These are phyloP conservation scores for Aphaenogaster ashmeadi DNA, from an alignment of 1,140 invertebrate genomes.

Conservation along the genomic window DNA sequence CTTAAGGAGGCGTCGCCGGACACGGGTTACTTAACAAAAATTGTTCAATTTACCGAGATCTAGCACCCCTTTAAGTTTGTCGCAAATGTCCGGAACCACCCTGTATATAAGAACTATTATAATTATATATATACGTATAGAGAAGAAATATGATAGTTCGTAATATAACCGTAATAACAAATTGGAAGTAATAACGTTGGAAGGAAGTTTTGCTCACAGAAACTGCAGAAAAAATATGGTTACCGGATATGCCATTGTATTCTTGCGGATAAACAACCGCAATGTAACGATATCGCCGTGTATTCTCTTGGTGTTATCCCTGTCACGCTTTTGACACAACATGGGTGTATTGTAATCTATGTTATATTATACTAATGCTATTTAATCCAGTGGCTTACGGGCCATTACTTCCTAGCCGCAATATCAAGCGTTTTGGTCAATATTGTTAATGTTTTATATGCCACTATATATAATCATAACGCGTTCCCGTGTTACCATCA, in stretches of 20 bases:
- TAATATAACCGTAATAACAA: not conserved
- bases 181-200: not conserved
- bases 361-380: conserved; percentile 16
- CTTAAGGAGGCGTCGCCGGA: no score
- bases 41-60: no score
- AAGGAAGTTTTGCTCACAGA: not conserved
- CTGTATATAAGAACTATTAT: not conserved
- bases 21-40: no score
- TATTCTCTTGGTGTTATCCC: not conserved
- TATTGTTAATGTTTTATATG: conserved; percentile 37
- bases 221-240: not conserved
- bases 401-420: conserved; percentile 2
- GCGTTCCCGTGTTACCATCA: no score
- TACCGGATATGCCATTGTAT: not conserved
- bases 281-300: not conserved
- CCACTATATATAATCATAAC: not conserved
- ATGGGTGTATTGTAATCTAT: not conserved
- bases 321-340: conserved; percentile 1
- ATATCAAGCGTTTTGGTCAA: conserved; percentile 10
- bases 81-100: no score
- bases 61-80: no score
- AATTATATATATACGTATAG: not conserved
- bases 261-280: not conserved
- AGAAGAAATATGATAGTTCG: not conserved
- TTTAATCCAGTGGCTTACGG: conserved; percentile 23